Base-by-base conservation (phyloP, 2,113 vertebrate genomes). In the Penelope pileata region DNA sequence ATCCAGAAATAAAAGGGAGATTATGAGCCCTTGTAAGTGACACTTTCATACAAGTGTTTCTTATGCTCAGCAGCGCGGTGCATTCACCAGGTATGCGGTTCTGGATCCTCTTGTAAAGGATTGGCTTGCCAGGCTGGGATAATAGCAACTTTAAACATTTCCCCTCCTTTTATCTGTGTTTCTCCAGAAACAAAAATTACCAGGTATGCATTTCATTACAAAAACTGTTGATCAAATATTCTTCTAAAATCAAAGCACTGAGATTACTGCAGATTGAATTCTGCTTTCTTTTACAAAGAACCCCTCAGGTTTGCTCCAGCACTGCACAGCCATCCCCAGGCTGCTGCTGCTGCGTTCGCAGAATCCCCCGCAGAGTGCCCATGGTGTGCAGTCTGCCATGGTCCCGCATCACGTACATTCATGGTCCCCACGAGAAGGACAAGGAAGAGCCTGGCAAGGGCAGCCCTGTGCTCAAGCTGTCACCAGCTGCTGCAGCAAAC, bases 181-280 rank as follows among this genome's bases (percentile, higher is more conserved):
- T 56, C 68, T 79, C 81, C 88, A n/a, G 16, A 60, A 84, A 66
- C 45, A 42, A 69, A 83, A 45, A 75, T 32, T 24, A 62, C 30
- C 30, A 53, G 60, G 12, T 59, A 30, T 84, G 11, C 29, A 48
- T 77, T 85, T 58, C 68, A 54, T 91, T 84, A 58, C 22, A 80
- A 89, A 66, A 88, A 54, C 23, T 8, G 4, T 48, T 26, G 27
- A 58, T 79, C 4, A 54, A 87, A 53, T 79, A 24, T 58, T 87
- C 85, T 93, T 80, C 34, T n/a, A 47, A 83, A 80, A 73, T 67
- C 26, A 50, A 86, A 68, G 19, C 51, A 73, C 10, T 85, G 68
- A 62, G 51, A 93, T 36, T 36, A 64, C 70, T 38, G 59, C 3
- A 11, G 63, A n/a, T 36, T 19, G 27, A 67, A 56, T 83, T 83